phyloP scores from a whole-genome alignment of 2,797 vertebrate genomes.

The Epinephelus malabaricus region DNA sequence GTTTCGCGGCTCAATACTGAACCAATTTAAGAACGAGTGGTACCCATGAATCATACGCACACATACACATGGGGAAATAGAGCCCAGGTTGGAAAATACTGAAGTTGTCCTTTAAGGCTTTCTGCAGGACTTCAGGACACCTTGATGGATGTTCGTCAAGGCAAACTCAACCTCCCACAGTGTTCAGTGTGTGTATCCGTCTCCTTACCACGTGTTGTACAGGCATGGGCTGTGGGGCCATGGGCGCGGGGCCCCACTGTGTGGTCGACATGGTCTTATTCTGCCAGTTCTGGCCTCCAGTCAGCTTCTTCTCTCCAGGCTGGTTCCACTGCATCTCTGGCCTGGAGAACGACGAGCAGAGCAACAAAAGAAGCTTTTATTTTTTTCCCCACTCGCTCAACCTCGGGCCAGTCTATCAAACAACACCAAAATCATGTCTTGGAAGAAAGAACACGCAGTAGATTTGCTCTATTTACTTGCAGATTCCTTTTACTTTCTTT shows the following conservation, averaged over 20 bases:
- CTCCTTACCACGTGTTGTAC: conserved; percentile 89
- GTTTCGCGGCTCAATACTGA: too few species aligned
- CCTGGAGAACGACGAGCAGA: conserved; percentile 70
- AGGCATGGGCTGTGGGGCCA: conserved; percentile 86
- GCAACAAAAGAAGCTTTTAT: background rate
- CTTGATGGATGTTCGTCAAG: background rate
- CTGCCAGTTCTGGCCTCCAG: conserved; percentile 89
- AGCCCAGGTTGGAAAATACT: too few species aligned
- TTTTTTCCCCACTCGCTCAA: background rate
- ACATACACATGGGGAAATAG: too few species aligned
- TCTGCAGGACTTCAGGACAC: conserved; percentile 12
- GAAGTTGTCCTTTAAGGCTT: background rate
- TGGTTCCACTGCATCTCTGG: conserved; percentile 90
- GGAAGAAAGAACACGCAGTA: background rate
- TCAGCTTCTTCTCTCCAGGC: conserved; percentile 88
- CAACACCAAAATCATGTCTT: background rate
- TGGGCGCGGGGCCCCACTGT: conserved; percentile 84
- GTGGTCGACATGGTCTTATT: conserved; percentile 89
- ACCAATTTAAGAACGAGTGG: too few species aligned
- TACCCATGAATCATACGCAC: too few species aligned
- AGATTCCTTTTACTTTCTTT: background rate
- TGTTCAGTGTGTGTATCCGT: background rate
- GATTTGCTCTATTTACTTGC: conserved; percentile 1
- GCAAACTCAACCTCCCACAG: background rate
- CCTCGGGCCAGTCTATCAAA: background rate